phyloP scores from a whole-genome alignment of 2,113 vertebrate genomes.

The Limnothrissa miodon region DNA sequence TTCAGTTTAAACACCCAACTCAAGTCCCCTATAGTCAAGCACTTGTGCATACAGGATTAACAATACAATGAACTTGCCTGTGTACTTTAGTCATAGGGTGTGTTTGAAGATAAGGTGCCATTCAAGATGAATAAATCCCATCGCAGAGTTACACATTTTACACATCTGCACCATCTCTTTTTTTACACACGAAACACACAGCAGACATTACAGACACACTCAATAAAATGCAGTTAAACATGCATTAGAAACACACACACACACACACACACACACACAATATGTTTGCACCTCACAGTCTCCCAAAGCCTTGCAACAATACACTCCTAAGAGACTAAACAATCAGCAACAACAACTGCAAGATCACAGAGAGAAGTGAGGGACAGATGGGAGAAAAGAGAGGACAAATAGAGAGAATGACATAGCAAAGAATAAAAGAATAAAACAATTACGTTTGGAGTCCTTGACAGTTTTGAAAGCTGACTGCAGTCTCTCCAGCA shows the following conservation, averaged over 20 bases:
- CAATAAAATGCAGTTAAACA: slow-evolving; percentile 12
- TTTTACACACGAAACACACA: background rate
- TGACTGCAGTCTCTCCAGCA: slow-evolving; percentile 57
- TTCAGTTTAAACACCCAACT: background rate
- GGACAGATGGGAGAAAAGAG: background rate
- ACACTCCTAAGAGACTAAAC: background rate
- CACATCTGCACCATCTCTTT: background rate
- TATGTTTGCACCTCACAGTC: background rate
- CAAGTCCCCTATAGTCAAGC: background rate
- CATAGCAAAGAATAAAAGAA: background rate
- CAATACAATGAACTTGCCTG: background rate
- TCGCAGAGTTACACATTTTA: background rate
- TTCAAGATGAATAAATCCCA: background rate
- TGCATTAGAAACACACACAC: slow-evolving; percentile 4
- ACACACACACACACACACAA: background rate
- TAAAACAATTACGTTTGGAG: slow-evolving; percentile 51
- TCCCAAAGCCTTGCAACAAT: background rate
- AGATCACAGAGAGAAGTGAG: background rate
- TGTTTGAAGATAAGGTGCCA: background rate
- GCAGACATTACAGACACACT: background rate
- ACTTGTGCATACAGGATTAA: background rate
- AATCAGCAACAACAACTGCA: background rate
- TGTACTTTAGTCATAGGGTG: background rate
- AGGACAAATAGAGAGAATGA: background rate
- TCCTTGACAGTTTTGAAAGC: slow-evolving; percentile 57